Base-by-base conservation (phyloP, 1,140 invertebrate species). In the Saccostrea echinata region DNA sequence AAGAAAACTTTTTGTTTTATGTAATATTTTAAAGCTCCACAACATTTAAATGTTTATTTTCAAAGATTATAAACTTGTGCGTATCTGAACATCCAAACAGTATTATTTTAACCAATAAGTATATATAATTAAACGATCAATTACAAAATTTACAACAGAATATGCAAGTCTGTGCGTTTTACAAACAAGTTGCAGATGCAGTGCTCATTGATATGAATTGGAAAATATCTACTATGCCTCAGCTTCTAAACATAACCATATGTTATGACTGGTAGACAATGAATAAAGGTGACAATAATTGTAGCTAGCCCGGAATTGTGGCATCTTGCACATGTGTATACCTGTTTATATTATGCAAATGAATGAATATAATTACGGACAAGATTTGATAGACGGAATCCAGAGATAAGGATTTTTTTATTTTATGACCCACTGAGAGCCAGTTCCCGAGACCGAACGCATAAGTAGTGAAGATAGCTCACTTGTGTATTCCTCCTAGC, bases 341-440 rank as follows among this genome's bases (percentile, higher is more conserved):
- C 13, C 16, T 30, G 68, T 76, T 76, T 11, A 35, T 30, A 30
- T 76, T 33, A 76, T 76, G 68, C 68, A 76, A 76, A 76, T 76
- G 68, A 76, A 30, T 76, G 68, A 76, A 76, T 76, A 76, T 76
- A 76, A 76, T 76, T 30, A 76, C 68, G 68, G 68, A 76, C 68
- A 76, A 30, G 24, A 30, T 76, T 76, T 76, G 68, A 76, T 76
- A 76, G 68, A 30, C 27, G 27, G 68, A 9, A 68, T 24, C 3
- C 27, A 27, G 64, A 33, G 68, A 76, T 76, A 76, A 76, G 68
- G 68, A 33, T 30, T 76, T 76, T 13, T 24, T 76, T 76, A 43
- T 43, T 76, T 76, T 76, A 76, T 76, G 68, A 76, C 68, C 68
- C 68, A 33, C 68, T 16, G 68, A 33, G 68, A 76, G 27, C 68